Evolutionary conservation across 2,113 vertebrate genomes (phyloP).

Genomic region (Myiozetetes cayanensis): DNA sequence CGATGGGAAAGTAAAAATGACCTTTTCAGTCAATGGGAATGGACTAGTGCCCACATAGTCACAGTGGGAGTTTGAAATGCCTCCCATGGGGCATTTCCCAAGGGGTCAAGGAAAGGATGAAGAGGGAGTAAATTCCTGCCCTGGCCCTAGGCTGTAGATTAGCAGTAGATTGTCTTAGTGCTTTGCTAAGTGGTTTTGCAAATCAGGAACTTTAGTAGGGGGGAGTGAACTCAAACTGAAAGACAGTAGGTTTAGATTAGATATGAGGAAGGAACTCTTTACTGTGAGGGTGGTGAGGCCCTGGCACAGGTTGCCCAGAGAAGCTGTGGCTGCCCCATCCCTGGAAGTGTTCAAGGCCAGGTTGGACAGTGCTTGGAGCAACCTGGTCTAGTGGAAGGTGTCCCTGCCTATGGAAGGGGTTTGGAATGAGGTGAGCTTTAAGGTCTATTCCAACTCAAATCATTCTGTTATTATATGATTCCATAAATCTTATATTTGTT

Average conservation of each 20-base stretch:
- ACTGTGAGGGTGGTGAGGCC: rapidly evolving
- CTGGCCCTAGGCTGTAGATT: background rate
- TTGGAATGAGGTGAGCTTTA: background rate
- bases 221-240: background rate
- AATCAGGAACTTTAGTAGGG: background rate
- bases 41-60: background rate
- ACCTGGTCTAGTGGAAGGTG: rapidly evolving
- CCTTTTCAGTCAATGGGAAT: background rate
- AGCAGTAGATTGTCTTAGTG: background rate
- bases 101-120: background rate
- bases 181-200: background rate
- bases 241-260: background rate
- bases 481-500: background rate
- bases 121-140: background rate
- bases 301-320: background rate
- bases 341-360: background rate
- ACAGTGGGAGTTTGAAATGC: background rate
- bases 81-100: background rate
- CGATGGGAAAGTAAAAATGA: background rate
- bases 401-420: background rate
- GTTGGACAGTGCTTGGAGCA: rapidly evolving
- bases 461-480: rapidly evolving
- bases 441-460: background rate
- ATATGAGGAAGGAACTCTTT: background rate
- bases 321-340: background rate